phyloP scores from a whole-genome alignment of 2,888 invertebrate species.

The Opisthograptis luteolata region DNA sequence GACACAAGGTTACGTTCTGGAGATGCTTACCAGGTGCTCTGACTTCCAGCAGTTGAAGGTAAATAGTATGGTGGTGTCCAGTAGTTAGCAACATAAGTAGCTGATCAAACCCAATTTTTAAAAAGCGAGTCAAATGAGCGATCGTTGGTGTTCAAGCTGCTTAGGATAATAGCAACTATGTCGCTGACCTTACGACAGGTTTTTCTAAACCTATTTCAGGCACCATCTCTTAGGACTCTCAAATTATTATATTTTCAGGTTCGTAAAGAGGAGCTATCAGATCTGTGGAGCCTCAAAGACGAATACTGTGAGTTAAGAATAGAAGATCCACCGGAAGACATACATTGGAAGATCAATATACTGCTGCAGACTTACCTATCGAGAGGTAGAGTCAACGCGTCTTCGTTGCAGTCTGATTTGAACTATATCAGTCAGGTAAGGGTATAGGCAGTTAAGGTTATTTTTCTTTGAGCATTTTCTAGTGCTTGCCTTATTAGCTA shows the following conservation, averaged over 20 bases:
- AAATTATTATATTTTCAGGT: slow-evolving; percentile 80
- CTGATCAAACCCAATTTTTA: too few relatives aligned
- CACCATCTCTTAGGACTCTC: too few relatives aligned
- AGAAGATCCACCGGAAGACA: slow-evolving; percentile 92
- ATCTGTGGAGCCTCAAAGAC: slow-evolving; percentile 91
- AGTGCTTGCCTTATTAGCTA: too few relatives aligned
- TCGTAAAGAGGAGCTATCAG: slow-evolving; percentile 97
- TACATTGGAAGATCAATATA: slow-evolving; percentile 97
- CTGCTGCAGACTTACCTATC: slow-evolving; percentile 96
- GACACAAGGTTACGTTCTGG: slow-evolving; percentile 94
- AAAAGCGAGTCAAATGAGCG: too few relatives aligned
- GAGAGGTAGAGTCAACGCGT: slow-evolving; percentile 90
- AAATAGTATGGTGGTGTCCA: slow-evolving; percentile 30
- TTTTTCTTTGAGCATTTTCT: too few relatives aligned
- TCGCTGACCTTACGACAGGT: too few relatives aligned
- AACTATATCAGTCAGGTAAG: slow-evolving; percentile 94
- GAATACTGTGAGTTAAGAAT: slow-evolving; percentile 91
- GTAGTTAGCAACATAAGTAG: too few relatives aligned
- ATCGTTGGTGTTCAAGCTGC: too few relatives aligned
- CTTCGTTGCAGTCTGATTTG: slow-evolving; percentile 94
- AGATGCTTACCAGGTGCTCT: slow-evolving; percentile 95
- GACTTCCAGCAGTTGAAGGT: slow-evolving; percentile 98
- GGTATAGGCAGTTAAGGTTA: too few relatives aligned
- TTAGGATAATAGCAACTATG: too few relatives aligned
- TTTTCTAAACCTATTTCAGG: too few relatives aligned